Evolutionary conservation across 1,140 invertebrate species (phyloP), one percentile per base, ranked within the genome.

Genomic region (Sminthurinus signatus): DNA sequence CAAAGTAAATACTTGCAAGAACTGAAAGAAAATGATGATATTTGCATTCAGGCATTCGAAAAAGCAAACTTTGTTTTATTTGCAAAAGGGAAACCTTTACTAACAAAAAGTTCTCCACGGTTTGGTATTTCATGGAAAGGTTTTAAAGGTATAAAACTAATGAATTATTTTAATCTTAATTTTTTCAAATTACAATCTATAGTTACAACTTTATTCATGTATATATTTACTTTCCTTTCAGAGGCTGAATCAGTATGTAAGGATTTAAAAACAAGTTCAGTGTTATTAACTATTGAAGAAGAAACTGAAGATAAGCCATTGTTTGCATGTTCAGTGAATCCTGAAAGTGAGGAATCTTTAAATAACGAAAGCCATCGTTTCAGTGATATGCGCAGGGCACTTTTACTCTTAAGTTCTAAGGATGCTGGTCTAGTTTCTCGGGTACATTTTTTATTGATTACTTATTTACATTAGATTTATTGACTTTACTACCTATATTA

Each of bases 11-110:
- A 65, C 27, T 44, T 73, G 8, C 67, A 73, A 36, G 52, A 73
- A 54, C 58, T 73, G 8, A 73, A 73, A 58, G 56, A 69, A 15
- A 67, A 73, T 17, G 71, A 73, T 32, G 63, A 69, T 14, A 3
- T 59, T 14, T 73, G 71, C 42, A 14, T 14, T 21, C n/a, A 54
- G 17, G 63, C 64, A 1, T 65, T 71, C 32, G 57, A 61, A 46
- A 67, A 64, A 39, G 69, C 59, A 4, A 43, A 31, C 1, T 73
- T 62, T 25, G 44, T 69, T n/a, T 32, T 71, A 42, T 67, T 70
- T 25, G 64, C 29, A 28, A 60, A 69, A 46, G 65, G 64, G 0
- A 62, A 55, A 15, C 62, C 68, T 2, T 63, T 70, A 2, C 29
- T 70, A 12, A 58, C 46, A 29, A 56, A 54, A 2, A 36, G 15